Evolutionary conservation across 1,140 invertebrate genomes (phyloP).

Genomic region (Dinoponera quadriceps): DNA sequence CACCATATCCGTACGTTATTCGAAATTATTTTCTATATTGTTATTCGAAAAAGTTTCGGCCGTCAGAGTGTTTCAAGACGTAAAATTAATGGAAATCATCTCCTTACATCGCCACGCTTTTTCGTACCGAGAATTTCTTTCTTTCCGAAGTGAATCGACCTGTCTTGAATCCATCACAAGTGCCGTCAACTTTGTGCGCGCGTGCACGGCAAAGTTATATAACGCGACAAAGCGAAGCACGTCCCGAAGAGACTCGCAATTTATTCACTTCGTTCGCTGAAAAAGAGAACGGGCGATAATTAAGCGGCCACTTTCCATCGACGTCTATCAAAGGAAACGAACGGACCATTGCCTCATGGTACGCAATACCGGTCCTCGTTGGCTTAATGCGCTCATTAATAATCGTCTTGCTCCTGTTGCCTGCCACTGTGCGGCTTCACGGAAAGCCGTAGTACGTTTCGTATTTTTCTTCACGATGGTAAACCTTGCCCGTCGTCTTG

Average conservation of each 20-base stretch:
- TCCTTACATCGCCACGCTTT: too few species aligned
- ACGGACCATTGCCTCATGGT: background rate
- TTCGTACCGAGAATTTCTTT: too few species aligned
- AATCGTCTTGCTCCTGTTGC: conserved; percentile 19
- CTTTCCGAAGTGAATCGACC: too few species aligned
- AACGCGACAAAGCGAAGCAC: background rate
- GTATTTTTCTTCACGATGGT: background rate
- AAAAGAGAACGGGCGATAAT: conserved; percentile 25
- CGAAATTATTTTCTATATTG: too few species aligned
- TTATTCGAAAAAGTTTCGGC: too few species aligned
- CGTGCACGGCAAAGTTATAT: too few species aligned
- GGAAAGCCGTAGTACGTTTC: conserved; percentile 10
- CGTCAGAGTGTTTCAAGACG: too few species aligned
- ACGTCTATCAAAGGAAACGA: background rate
- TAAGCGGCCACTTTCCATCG: conserved; percentile 50
- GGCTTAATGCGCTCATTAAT: conserved; percentile 47
- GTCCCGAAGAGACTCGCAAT: conserved; percentile 1
- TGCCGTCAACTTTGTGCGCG: too few species aligned
- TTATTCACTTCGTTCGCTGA: conserved; percentile 6
- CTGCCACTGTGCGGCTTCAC: background rate
- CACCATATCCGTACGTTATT: too few species aligned
- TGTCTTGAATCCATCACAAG: too few species aligned
- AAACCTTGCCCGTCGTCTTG: background rate
- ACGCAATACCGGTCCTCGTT: conserved; percentile 12
- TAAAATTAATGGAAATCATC: too few species aligned